Conservation (phyloP, 2,113 vertebrate genomes). For the Pygoscelis adeliae region DNA sequence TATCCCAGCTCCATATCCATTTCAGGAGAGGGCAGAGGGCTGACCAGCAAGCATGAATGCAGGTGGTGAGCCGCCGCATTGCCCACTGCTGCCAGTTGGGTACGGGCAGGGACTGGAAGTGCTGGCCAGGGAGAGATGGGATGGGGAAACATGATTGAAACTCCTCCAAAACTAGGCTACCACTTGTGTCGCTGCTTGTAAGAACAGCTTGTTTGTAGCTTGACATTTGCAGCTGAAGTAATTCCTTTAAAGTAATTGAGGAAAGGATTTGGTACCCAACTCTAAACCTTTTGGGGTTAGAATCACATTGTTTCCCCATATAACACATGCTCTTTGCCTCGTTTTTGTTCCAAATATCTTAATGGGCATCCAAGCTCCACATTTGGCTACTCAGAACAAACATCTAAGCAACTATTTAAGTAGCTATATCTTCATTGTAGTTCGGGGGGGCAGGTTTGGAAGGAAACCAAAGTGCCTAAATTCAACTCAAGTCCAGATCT, state of each 20-base stretch:
- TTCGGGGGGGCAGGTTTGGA: not conserved
- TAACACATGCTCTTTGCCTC: not conserved
- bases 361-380: not conserved
- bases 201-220: not conserved
- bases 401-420: not conserved
- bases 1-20: not conserved
- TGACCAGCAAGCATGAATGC: accelerated
- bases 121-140: not conserved
- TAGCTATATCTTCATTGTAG: not conserved
- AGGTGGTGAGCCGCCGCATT: not conserved
- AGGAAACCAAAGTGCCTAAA: not conserved
- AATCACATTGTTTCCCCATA: not conserved
- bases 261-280: not conserved
- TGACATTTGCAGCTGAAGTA: not conserved
- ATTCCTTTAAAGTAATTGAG: not conserved
- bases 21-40: not conserved
- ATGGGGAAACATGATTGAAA: not conserved
- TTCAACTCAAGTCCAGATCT: not conserved
- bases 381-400: not conserved
- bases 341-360: not conserved
- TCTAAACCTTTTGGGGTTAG: not conserved
- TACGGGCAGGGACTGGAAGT: not conserved
- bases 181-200: not conserved
- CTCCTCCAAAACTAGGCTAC: not conserved
- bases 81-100: not conserved